A percentile compares a stretch with the other conserved stretches of the same genome.
Evolutionary conservation across 2,888 invertebrate species (phyloP).

Genomic region (Phrixothrix hirtus): DNA sequence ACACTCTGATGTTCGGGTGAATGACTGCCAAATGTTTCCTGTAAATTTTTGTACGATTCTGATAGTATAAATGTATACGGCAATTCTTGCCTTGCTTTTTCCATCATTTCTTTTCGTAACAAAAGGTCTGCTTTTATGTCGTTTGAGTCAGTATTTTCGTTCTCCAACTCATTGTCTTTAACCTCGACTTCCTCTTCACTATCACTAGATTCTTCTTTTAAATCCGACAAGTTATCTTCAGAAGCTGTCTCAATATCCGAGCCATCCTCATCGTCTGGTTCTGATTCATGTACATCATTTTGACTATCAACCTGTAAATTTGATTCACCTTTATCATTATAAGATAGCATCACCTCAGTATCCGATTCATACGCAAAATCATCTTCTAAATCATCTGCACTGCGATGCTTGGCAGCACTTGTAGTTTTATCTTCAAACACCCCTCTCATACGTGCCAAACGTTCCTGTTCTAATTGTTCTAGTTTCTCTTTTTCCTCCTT

Average conservation of each 20-base stretch:
- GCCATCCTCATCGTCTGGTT: conserved; percentile 48
- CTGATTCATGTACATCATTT: conserved; percentile 47
- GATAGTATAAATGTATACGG: conserved; percentile 66
- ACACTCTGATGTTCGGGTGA: conserved; percentile 67
- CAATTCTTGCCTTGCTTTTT: conserved; percentile 62
- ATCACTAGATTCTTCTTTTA: conserved; percentile 54
- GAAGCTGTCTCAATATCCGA: conserved; percentile 44
- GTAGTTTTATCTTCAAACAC: conserved; percentile 50
- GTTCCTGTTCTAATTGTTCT: conserved; percentile 76
- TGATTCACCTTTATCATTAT: conserved; percentile 48
- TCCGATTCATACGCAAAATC: conserved; percentile 69
- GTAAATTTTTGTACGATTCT: conserved; percentile 64
- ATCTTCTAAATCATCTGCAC: conserved; percentile 87
- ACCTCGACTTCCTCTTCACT: conserved; percentile 38
- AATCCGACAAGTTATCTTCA: conserved; percentile 57
- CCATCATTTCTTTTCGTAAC: conserved; percentile 58
- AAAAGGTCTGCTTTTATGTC: conserved; percentile 38
- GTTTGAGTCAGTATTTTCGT: conserved; percentile 24
- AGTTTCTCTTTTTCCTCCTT: conserved; percentile 77
- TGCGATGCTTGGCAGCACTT: conserved; percentile 64
- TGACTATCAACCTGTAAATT: conserved; percentile 42
- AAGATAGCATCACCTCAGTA: conserved; percentile 47
- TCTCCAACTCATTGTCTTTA: conserved; percentile 24
- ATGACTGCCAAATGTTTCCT: conserved; percentile 65
- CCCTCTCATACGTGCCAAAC: conserved; percentile 78